These are phyloP conservation scores for Petromus typicus DNA, from an alignment of 2,113 vertebrate genomes.

Conservation along the genomic window DNA sequence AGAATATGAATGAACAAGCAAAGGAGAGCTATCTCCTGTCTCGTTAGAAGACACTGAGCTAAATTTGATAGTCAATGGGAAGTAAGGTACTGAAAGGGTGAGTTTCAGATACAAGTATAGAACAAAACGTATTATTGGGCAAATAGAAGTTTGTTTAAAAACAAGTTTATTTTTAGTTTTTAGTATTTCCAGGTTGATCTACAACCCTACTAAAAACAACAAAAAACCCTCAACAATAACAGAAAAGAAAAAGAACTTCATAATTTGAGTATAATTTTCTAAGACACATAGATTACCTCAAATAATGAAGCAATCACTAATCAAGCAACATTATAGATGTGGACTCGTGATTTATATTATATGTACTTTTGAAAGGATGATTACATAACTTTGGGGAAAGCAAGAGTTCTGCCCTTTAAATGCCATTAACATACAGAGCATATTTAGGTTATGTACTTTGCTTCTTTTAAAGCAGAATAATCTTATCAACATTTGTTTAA, in stretches of 20 bases:
- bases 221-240: slow-evolving; percentile 4
- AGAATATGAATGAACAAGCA: slow-evolving; percentile 39
- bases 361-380: neutral
- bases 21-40: neutral
- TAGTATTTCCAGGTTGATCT: neutral
- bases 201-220: neutral
- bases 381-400: neutral
- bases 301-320: neutral
- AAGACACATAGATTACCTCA: neutral
- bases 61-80: slow-evolving; percentile 68
- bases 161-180: neutral
- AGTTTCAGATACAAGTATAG: slow-evolving; percentile 35
- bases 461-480: neutral
- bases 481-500: slow-evolving; percentile 23
- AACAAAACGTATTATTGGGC: neutral
- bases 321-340: neutral
- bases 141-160: slow-evolving; percentile 25
- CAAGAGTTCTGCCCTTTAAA: neutral
- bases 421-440: neutral
- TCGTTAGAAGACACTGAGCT: slow-evolving; percentile 54
- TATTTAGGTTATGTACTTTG: neutral
- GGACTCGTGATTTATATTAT: neutral
- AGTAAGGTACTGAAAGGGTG: slow-evolving; percentile 37
- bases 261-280: neutral
- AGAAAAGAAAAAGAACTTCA: neutral